A percentile compares a stretch with the other conserved stretches of the same genome.
phyloP scores from a whole-genome alignment of 2,797 vertebrate genomes.

The Platyrinchus mystaceus region DNA sequence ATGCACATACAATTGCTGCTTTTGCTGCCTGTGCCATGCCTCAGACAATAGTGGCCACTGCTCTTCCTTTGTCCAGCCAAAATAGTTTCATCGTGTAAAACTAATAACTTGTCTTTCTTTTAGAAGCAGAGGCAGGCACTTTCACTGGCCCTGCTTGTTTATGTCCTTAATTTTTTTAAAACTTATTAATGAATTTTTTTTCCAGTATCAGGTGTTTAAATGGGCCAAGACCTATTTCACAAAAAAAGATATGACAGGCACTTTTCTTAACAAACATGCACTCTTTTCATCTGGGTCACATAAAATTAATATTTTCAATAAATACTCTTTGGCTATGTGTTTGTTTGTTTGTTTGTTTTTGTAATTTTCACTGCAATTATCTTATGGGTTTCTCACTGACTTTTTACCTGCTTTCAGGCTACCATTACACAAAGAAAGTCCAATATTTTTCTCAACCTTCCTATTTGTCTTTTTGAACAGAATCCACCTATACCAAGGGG shows the following conservation, averaged over 20 bases:
- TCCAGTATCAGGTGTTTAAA: neutral
- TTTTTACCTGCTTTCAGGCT: neutral
- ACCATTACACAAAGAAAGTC: neutral
- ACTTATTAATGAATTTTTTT: neutral
- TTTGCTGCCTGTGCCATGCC: neutral
- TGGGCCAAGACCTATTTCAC: neutral
- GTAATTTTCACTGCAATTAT: neutral
- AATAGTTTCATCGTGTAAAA: rapidly evolving
- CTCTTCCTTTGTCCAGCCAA: neutral
- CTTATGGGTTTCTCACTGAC: neutral
- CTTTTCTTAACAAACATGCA: neutral
- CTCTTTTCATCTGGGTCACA: neutral
- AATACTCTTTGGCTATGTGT: neutral
- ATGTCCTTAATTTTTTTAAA: neutral
- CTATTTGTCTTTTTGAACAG: neutral
- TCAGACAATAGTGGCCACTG: neutral
- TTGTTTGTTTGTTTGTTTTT: neutral
- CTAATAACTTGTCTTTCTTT: neutral
- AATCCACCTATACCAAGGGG: neutral
- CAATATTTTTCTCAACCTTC: neutral
- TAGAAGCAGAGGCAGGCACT: neutral
- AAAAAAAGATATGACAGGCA: neutral
- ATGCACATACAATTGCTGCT: neutral
- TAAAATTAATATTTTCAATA: neutral
- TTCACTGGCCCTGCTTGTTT: neutral